Conservation (phyloP, 2,113 vertebrate genomes). For the Callocephalon fimbriatum region DNA sequence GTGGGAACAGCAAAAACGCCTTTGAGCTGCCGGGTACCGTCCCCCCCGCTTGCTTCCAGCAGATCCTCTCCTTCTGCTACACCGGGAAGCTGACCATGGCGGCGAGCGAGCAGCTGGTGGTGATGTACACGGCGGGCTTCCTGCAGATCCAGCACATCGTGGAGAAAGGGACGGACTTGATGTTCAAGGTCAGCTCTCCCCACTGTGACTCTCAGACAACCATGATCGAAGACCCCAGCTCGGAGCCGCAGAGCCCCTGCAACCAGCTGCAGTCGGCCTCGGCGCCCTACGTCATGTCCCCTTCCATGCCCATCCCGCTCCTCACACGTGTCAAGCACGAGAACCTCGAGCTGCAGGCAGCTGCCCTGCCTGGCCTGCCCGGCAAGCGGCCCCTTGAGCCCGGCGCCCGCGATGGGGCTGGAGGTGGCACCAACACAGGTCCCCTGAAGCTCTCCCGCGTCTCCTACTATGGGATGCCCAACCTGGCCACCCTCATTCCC, state of each 20-base stretch:
- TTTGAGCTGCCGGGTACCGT: constrained; percentile 96
- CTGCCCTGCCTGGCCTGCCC: constrained; percentile 66
- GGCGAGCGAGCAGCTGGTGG: constrained; percentile 97
- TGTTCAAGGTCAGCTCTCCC: constrained; percentile 98
- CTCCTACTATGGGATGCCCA: constrained; percentile 83
- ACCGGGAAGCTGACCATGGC: constrained; percentile 98
- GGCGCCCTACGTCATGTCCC: constrained; percentile 84
- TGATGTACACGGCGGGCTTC: constrained; percentile 99
- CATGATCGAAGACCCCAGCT: constrained; percentile 91
- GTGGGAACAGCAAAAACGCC: constrained; percentile 92
- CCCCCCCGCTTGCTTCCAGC: constrained; percentile 96
- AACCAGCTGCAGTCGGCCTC: constrained; percentile 80
- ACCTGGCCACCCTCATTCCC: constrained; percentile 79
- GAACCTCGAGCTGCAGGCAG: constrained; percentile 79
- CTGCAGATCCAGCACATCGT: constrained; percentile 99
- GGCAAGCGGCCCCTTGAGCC: constrained; percentile 75
- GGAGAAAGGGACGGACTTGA: constrained; percentile 95
- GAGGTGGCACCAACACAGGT: background rate
- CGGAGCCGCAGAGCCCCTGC: constrained; percentile 94
- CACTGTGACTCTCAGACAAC: constrained; percentile 98
- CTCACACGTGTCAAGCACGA: constrained; percentile 91
- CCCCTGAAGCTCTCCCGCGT: constrained; percentile 84
- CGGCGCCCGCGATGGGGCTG: constrained; percentile 61
- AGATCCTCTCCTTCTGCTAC: constrained; percentile 98
- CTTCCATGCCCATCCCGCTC: constrained; percentile 83